These are phyloP conservation scores for Platorchestia sp. DNA, from an alignment of 1,140 invertebrate genomes.

Conservation along the genomic window DNA sequence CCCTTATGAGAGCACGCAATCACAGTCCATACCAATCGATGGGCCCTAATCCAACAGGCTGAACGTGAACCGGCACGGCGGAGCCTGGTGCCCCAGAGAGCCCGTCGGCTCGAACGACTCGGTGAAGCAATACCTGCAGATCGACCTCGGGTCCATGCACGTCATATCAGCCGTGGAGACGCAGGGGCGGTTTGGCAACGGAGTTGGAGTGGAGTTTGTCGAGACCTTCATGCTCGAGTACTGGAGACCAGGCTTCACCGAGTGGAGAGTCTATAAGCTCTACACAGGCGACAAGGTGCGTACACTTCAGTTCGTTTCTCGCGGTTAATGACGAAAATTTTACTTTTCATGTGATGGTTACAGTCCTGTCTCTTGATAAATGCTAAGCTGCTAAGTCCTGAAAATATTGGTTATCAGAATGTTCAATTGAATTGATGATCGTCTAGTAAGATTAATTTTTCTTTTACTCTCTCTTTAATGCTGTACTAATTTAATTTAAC, in stretches of 20 bases:
- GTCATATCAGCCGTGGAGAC: conserved; percentile 82
- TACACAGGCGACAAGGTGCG: conserved; percentile 77
- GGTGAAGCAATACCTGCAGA: conserved; percentile 80
- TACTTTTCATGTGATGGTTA: too few species aligned
- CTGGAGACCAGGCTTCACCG: conserved; percentile 76
- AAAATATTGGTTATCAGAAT: too few species aligned
- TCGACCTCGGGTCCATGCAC: conserved; percentile 78
- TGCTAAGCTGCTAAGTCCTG: too few species aligned
- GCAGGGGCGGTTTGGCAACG: conserved; percentile 85
- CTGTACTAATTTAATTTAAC: too few species aligned
- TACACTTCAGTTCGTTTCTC: not conserved
- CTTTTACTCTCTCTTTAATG: too few species aligned
- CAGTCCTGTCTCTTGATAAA: too few species aligned
- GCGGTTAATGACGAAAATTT: too few species aligned
- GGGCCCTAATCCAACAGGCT: conserved; percentile 74
- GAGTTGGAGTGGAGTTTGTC: conserved; percentile 83
- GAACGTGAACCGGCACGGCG: conserved; percentile 80
- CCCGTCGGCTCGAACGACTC: conserved; percentile 78
- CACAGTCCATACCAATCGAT: not conserved
- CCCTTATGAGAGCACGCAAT: too few species aligned
- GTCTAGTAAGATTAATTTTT: too few species aligned
- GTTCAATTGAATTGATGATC: too few species aligned
- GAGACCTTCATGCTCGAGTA: conserved; percentile 84
- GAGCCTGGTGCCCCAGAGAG: conserved; percentile 86
- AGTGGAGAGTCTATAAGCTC: conserved; percentile 79